These are phyloP conservation scores for Amaurobius ferox DNA, from an alignment of 2,888 invertebrate genomes.

Conservation along the genomic window DNA sequence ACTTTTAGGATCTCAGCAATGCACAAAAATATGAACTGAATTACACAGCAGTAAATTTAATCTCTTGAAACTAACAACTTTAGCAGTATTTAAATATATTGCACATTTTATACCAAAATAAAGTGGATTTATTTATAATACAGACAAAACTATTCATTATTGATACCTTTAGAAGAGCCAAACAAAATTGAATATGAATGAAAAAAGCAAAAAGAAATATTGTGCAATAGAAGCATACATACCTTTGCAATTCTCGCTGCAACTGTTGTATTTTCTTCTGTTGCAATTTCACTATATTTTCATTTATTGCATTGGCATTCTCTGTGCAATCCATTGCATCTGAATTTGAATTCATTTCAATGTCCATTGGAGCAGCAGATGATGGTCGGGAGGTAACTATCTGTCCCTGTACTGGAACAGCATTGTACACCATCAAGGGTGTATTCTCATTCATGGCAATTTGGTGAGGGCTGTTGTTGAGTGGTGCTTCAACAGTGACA, in stretches of 20 bases:
- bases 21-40: too few species aligned
- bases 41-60: too few species aligned
- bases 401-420: slow-evolving; percentile 49
- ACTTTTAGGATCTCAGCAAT: too few species aligned
- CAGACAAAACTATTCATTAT: too few species aligned
- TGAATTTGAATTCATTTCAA: slow-evolving; percentile 74
- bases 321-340: slow-evolving; percentile 73
- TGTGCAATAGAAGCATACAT: too few species aligned
- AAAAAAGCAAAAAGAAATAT: too few species aligned
- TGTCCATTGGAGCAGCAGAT: slow-evolving; percentile 77
- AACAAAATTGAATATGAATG: too few species aligned
- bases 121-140: too few species aligned
- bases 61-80: too few species aligned
- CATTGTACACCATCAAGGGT: slow-evolving; percentile 56
- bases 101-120: too few species aligned
- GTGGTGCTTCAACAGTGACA: slow-evolving; percentile 32
- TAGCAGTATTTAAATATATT: too few species aligned
- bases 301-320: slow-evolving; percentile 43
- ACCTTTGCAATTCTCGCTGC: slow-evolving; percentile 87
- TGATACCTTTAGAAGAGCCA: too few species aligned
- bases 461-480: slow-evolving; percentile 21
- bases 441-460: slow-evolving; percentile 23
- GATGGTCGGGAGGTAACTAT: slow-evolving; percentile 76
- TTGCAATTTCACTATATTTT: slow-evolving; percentile 79
- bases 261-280: slow-evolving; percentile 91